Conservation (phyloP, 2,888 invertebrate species). For the Habroteleia sp. region DNA sequence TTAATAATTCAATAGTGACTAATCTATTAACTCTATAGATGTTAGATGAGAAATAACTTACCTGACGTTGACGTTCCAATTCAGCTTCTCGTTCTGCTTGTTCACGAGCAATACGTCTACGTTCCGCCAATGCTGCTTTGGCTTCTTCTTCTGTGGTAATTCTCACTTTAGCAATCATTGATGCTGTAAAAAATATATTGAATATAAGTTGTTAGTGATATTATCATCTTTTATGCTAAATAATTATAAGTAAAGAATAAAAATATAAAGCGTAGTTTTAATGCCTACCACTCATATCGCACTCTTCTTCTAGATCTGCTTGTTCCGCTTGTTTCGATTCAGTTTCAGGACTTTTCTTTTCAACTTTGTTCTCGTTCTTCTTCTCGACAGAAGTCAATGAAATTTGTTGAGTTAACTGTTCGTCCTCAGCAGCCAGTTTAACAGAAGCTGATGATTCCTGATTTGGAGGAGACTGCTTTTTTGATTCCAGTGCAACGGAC, state of each 20-base stretch:
- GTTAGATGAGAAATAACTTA: constrained; percentile 71
- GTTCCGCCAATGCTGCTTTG: constrained; percentile 95
- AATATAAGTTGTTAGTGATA: too few relatives aligned
- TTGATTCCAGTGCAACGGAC: constrained; percentile 38
- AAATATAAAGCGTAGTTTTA: not conserved
- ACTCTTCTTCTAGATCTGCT: constrained; percentile 80
- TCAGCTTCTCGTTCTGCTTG: constrained; percentile 96
- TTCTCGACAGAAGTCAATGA: constrained; percentile 65
- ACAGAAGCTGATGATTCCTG: constrained; percentile 33
- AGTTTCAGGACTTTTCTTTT: constrained; percentile 71
- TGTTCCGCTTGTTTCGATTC: too few relatives aligned
- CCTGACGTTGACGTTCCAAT: constrained; percentile 86
- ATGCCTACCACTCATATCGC: constrained; percentile 84
- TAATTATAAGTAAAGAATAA: too few relatives aligned
- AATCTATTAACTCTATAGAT: too few relatives aligned
- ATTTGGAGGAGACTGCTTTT: constrained; percentile 56
- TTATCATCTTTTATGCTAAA: too few relatives aligned
- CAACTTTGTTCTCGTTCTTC: constrained; percentile 75
- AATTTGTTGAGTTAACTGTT: constrained; percentile 68
- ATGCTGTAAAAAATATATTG: constrained; percentile 78
- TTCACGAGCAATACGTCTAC: constrained; percentile 92
- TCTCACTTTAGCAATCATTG: constrained; percentile 85
- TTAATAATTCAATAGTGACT: too few relatives aligned
- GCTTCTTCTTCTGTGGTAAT: constrained; percentile 96
- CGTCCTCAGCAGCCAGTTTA: constrained; percentile 67